Evolutionary conservation across 2,888 invertebrate genomes (phyloP).

Genomic region (Andrena haemorrhoa): DNA sequence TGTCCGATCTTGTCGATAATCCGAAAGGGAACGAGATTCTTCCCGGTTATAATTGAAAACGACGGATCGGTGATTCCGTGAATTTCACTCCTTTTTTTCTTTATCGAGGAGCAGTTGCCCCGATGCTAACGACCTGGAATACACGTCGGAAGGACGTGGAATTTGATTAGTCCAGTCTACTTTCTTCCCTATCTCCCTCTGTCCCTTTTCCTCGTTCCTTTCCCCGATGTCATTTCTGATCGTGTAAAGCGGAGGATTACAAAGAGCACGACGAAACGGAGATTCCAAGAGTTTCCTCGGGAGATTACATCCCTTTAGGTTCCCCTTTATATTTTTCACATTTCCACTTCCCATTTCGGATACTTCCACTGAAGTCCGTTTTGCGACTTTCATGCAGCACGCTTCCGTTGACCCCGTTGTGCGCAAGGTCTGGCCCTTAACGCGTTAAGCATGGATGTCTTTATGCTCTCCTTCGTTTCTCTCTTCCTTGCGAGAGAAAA

Average conservation of each 20-base stretch:
- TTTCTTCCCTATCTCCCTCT: not conserved
- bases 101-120: conserved; percentile 26
- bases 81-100: conserved; percentile 22
- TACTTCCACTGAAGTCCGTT: not conserved
- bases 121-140: not conserved
- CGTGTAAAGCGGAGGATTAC: conserved; percentile 4
- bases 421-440: too few species aligned
- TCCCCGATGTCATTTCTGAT: not conserved
- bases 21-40: conserved; percentile 2
- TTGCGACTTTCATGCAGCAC: not conserved
- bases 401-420: not conserved
- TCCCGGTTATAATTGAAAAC: conserved; percentile 28
- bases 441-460: too few species aligned
- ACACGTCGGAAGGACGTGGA: not conserved
- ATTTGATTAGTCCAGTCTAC: conserved; percentile 23
- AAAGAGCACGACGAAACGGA: not conserved
- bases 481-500: too few species aligned
- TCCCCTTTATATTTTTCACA: conserved; percentile 25
- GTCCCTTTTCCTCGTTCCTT: not conserved
- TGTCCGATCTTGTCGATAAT: conserved; percentile 33
- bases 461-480: too few species aligned
- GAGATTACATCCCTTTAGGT: conserved; percentile 6
- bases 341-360: conserved; percentile 24
- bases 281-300: not conserved
- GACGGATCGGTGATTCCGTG: conserved; percentile 15